Percentiles rank a stretch among this genome's conserved stretches.
phyloP scores from a whole-genome alignment of 2,113 vertebrate species.

The Crocuta crocuta region DNA sequence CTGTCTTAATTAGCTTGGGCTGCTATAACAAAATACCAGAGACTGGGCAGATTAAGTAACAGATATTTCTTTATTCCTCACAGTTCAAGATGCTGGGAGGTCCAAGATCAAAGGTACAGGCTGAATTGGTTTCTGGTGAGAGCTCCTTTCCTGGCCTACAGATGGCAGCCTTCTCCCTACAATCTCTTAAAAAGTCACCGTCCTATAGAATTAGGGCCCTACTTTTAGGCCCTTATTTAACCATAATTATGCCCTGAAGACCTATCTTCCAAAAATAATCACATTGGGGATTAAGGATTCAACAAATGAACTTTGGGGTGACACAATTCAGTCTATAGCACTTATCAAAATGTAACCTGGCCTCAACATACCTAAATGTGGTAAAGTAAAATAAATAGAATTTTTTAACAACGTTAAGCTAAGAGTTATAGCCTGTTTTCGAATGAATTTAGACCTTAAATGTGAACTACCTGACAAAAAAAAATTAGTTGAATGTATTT shows the following conservation, averaged over 20 bases:
- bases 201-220: neutral
- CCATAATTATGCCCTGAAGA: neutral
- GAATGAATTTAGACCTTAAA: neutral
- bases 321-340: neutral
- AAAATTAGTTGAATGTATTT: neutral
- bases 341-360: neutral
- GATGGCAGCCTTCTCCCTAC: neutral
- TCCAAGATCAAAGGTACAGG: neutral
- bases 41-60: neutral
- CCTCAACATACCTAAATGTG: neutral
- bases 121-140: neutral
- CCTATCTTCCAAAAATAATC: neutral
- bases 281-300: neutral
- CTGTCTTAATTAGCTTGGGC: neutral
- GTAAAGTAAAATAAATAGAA: neutral
- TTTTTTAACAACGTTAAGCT: neutral
- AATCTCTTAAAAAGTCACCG: neutral
- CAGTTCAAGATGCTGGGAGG: neutral
- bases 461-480: neutral
- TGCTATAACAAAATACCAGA: neutral
- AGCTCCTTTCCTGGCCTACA: neutral
- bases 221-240: neutral
- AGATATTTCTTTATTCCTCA: neutral
- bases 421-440: neutral
- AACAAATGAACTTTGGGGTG: neutral